These are phyloP conservation scores for Charina bottae DNA, from an alignment of 2,113 vertebrate genomes.

Conservation along the genomic window DNA sequence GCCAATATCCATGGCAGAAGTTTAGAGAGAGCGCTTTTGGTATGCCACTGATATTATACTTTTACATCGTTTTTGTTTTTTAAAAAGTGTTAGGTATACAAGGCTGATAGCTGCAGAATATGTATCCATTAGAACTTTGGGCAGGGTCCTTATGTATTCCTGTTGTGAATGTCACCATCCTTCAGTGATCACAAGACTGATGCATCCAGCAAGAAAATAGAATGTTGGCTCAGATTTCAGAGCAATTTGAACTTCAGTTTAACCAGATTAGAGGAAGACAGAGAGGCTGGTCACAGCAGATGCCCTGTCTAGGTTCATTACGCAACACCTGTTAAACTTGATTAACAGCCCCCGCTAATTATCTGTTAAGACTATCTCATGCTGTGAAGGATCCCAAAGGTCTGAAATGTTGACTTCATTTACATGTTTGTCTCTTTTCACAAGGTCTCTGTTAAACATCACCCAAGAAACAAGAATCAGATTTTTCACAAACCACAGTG, in stretches of 20 bases:
- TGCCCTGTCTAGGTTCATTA: constrained; percentile 78
- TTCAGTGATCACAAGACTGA: constrained; percentile 50
- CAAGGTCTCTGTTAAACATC: constrained; percentile 70
- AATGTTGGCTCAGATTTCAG: constrained; percentile 45
- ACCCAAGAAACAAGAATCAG: constrained; percentile 40
- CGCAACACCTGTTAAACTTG: constrained; percentile 79
- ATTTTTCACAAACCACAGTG: constrained; percentile 50
- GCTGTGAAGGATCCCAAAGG: constrained; percentile 71
- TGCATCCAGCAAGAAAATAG: constrained; percentile 53
- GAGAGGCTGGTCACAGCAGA: constrained; percentile 72
- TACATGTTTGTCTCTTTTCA: constrained; percentile 71
- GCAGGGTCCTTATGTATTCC: constrained; percentile 46
- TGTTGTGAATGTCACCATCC: constrained; percentile 55
- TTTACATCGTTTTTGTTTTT: constrained; percentile 1
- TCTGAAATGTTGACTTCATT: constrained; percentile 72
- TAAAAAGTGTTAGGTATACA: constrained; percentile 16
- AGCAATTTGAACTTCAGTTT: constrained; percentile 48
- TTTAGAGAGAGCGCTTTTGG: neutral
- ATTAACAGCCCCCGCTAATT: constrained; percentile 77
- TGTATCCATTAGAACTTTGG: constrained; percentile 44
- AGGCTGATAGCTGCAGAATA: constrained; percentile 23
- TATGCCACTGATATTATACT: neutral
- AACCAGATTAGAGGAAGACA: constrained; percentile 62
- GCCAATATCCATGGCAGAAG: neutral
- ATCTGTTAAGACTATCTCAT: constrained; percentile 72